Evolutionary conservation across 2,113 vertebrate genomes (phyloP).

Genomic region (Cnemophilus loriae): DNA sequence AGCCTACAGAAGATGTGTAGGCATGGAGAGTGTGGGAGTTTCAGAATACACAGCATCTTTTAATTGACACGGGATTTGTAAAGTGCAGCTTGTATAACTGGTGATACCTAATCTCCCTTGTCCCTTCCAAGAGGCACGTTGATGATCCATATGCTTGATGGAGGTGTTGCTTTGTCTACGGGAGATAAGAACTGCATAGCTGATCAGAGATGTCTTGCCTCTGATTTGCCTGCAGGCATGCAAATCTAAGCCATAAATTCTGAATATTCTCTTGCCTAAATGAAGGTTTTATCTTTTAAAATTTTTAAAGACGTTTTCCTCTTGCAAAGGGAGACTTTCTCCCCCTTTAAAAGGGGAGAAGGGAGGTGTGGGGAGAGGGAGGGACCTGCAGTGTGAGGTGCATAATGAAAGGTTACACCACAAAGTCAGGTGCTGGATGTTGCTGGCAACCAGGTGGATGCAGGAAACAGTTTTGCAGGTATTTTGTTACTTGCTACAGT

Average conservation of each 20-base stretch:
- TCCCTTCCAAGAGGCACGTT: slow-evolving; percentile 29
- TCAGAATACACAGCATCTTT: slow-evolving; percentile 52
- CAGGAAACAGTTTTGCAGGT: neutral
- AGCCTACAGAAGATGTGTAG: slow-evolving; percentile 53
- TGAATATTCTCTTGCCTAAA: neutral
- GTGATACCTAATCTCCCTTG: slow-evolving; percentile 29
- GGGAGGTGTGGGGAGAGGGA: neutral
- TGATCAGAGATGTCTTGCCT: slow-evolving; percentile 7
- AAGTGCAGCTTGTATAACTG: slow-evolving; percentile 49
- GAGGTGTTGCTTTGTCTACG: slow-evolving; percentile 36
- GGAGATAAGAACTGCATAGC: neutral
- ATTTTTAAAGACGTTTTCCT: neutral
- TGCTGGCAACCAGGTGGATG: neutral
- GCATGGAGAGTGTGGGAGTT: slow-evolving; percentile 49
- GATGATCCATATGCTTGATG: slow-evolving; percentile 40
- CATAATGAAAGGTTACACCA: neutral
- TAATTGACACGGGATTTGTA: slow-evolving; percentile 53
- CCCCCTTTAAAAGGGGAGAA: neutral
- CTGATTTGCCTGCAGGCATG: slow-evolving; percentile 5
- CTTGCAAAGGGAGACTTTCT: neutral
- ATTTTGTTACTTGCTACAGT: neutral
- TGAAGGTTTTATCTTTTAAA: neutral
- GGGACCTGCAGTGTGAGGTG: neutral
- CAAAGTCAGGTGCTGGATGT: neutral
- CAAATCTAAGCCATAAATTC: neutral